Conservation (phyloP, 2,113 vertebrate species). For the Pelvicachromis taeniatus region DNA sequence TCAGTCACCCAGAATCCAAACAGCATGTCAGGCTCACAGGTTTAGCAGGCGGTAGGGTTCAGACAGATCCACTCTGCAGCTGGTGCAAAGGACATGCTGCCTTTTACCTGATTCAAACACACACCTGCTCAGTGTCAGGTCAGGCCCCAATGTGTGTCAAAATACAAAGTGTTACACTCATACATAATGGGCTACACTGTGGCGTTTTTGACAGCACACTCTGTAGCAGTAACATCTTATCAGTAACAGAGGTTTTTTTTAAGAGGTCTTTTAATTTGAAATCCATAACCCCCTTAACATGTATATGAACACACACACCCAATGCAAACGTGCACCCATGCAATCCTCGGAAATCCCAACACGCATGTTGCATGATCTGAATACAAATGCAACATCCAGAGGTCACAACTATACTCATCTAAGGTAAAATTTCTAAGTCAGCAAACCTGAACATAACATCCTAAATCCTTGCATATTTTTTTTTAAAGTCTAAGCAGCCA, state of each 20-base stretch:
- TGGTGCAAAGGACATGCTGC: slow-evolving; percentile 39
- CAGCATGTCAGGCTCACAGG: slow-evolving; percentile 43
- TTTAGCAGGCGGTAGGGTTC: slow-evolving; percentile 12
- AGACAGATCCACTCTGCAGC: slow-evolving; percentile 29
- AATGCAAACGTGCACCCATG: not conserved
- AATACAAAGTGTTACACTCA: slow-evolving; percentile 16
- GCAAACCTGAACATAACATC: not conserved
- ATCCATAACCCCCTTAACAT: not conserved
- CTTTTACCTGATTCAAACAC: slow-evolving; percentile 36
- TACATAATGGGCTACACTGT: not conserved
- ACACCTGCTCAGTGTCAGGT: slow-evolving; percentile 55
- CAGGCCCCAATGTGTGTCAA: slow-evolving; percentile 42
- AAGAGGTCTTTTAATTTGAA: not conserved
- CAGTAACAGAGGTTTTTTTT: not conserved
- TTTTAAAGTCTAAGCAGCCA: not conserved
- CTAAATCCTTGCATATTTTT: not conserved
- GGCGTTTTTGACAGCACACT: not conserved
- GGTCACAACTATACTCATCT: not conserved
- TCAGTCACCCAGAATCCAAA: slow-evolving; percentile 61
- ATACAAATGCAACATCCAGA: not conserved
- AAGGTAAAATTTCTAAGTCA: not conserved
- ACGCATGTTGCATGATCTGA: not conserved
- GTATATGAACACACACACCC: not conserved
- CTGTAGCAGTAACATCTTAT: not conserved
- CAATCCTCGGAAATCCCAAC: not conserved